Conservation (phyloP, 2,888 invertebrate genomes). For the Antheraea yamamai region DNA sequence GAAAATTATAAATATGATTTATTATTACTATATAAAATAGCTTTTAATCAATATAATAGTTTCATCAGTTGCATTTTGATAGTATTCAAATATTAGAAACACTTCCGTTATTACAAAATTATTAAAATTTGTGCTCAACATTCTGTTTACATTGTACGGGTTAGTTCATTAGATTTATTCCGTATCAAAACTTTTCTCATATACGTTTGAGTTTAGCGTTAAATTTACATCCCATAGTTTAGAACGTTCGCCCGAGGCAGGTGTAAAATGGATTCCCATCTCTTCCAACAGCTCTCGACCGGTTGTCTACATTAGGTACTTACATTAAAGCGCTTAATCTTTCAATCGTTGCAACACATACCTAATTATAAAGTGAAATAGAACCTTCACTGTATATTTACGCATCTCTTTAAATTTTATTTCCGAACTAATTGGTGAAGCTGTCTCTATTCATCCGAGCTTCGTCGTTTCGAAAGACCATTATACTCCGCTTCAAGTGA, state of each 20-base stretch:
- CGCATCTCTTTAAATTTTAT: slow-evolving; percentile 11
- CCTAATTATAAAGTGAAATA: slow-evolving; percentile 11
- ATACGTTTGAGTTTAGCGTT: background rate
- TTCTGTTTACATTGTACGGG: slow-evolving; percentile 28
- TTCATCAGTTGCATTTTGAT: too few species aligned
- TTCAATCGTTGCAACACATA: slow-evolving; percentile 12
- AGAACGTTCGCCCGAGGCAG: background rate
- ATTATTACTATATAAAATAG: background rate
- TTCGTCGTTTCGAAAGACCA: slow-evolving; percentile 11
- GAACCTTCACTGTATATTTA: background rate
- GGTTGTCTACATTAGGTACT: background rate
- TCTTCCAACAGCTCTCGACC: background rate
- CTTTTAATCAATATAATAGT: too few species aligned
- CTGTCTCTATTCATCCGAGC: slow-evolving; percentile 6
- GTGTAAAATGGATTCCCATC: slow-evolving; percentile 12
- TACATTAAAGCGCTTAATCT: background rate
- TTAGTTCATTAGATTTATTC: background rate
- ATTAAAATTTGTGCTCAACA: background rate
- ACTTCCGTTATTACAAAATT: background rate
- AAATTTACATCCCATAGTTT: background rate
- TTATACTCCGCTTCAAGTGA: slow-evolving; percentile 10
- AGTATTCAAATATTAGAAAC: background rate
- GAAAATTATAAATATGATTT: background rate
- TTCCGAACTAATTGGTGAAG: slow-evolving; percentile 6
- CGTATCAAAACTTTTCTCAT: background rate